Percentiles rank a stretch among this genome's conserved stretches.
Evolutionary conservation across 2,888 invertebrate species (phyloP).

Genomic region (Sclerodermus sp.): DNA sequence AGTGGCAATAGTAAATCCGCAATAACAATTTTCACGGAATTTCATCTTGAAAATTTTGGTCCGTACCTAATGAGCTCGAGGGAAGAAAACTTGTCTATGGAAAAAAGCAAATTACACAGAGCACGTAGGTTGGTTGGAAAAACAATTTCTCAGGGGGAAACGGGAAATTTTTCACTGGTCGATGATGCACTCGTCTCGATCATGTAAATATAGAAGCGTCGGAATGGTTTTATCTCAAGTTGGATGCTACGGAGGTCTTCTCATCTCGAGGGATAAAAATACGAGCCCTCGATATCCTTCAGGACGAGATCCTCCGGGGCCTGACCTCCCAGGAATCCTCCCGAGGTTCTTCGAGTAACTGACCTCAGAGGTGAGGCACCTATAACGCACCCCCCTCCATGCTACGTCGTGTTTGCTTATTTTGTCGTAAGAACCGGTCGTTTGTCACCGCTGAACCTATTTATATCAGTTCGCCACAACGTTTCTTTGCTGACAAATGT

Average conservation of each 20-base stretch:
- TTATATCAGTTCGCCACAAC: conserved; percentile 42
- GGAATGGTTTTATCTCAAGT: conserved; percentile 23
- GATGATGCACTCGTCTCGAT: conserved; percentile 26
- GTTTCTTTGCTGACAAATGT: conserved; percentile 46
- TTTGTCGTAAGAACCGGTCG: conserved; percentile 46
- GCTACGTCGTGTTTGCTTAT: conserved; percentile 41
- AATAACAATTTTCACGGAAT: too few relatives aligned
- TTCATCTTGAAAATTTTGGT: too few relatives aligned
- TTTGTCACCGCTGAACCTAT: conserved; percentile 50
- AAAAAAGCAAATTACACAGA: too few relatives aligned
- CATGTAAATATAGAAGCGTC: conserved; percentile 32
- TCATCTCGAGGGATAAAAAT: too few relatives aligned
- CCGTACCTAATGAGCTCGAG: too few relatives aligned
- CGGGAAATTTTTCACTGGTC: conserved; percentile 28
- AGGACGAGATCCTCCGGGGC: too few relatives aligned
- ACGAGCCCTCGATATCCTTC: too few relatives aligned
- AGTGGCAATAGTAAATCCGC: too few relatives aligned
- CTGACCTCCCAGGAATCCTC: too few relatives aligned
- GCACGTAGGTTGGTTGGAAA: conserved; percentile 9
- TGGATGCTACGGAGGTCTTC: too few relatives aligned
- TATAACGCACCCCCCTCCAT: too few relatives aligned
- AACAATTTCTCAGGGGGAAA: conserved; percentile 30
- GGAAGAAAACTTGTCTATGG: too few relatives aligned
- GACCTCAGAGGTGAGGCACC: background rate
- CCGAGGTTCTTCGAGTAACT: background rate